A percentile compares a stretch with the other conserved stretches of the same genome.
Conservation (phyloP, 2,797 vertebrate species). For the Diplodus sargus region DNA sequence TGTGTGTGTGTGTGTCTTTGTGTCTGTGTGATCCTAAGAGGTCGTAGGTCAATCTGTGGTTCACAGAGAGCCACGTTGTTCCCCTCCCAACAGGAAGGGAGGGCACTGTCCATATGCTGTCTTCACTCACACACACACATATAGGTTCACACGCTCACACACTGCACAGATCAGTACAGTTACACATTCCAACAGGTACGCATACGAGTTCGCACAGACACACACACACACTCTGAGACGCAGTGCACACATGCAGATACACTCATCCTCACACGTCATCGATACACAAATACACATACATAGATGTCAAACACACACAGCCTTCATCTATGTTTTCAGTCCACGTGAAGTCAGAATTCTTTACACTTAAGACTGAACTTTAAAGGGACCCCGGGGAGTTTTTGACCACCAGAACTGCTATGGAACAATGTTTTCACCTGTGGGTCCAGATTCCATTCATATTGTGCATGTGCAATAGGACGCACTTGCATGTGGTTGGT, state of each 20-base stretch:
- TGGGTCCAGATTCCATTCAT: not conserved
- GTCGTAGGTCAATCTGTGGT: constrained; percentile 82
- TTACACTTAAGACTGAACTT: not conserved
- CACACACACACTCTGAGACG: constrained; percentile 8
- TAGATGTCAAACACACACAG: constrained; percentile 13
- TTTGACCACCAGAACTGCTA: not conserved
- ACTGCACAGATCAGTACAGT: constrained; percentile 22
- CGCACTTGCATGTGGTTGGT: not conserved
- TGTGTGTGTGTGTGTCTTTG: constrained; percentile 64
- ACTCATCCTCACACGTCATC: not conserved
- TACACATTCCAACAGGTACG: constrained; percentile 51
- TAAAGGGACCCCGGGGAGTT: not conserved
- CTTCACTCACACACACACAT: constrained; percentile 73
- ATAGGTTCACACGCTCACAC: constrained; percentile 53
- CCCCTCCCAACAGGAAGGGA: constrained; percentile 86
- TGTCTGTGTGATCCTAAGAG: constrained; percentile 80
- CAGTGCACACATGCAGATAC: not conserved
- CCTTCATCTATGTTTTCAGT: not conserved
- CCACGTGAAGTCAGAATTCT: not conserved
- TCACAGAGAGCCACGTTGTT: constrained; percentile 82
- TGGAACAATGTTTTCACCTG: not conserved
- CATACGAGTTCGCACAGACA: constrained; percentile 1
- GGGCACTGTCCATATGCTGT: constrained; percentile 87
- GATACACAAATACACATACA: not conserved
- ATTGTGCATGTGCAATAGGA: not conserved